A percentile compares a stretch with the other conserved stretches of the same genome.
Evolutionary conservation across 2,888 invertebrate genomes (phyloP).

Genomic region (Tachina lurida): DNA sequence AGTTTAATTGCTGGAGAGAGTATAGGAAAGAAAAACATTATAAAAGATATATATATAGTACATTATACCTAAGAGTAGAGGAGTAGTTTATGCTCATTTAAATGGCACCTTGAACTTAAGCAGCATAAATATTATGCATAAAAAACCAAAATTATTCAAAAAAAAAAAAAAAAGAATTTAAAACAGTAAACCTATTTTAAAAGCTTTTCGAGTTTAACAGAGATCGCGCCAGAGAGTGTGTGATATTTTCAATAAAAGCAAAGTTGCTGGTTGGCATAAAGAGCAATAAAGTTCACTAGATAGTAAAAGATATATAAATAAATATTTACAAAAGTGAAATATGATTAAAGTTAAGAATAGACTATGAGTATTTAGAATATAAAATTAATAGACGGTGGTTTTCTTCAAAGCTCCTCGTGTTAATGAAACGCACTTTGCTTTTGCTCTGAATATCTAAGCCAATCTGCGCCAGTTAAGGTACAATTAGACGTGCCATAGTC

Average conservation of each 20-base stretch:
- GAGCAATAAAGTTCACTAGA: slow-evolving; percentile 70
- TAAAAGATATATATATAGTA: slow-evolving; percentile 49
- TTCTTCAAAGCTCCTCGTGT: slow-evolving; percentile 50
- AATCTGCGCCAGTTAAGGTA: background rate
- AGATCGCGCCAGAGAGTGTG: no score
- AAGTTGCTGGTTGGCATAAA: slow-evolving; percentile 14
- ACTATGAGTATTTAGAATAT: slow-evolving; percentile 67
- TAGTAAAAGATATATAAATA: slow-evolving; percentile 75
- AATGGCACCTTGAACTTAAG: slow-evolving; percentile 67
- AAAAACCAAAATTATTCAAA: slow-evolving; percentile 43
- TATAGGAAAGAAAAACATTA: background rate
- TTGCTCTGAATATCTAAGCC: background rate
- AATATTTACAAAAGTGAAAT: slow-evolving; percentile 80
- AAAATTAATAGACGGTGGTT: slow-evolving; percentile 71
- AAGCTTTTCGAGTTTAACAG: slow-evolving; percentile 9
- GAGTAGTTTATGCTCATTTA: slow-evolving; percentile 45
- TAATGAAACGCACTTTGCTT: slow-evolving; percentile 1
- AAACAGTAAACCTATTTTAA: slow-evolving; percentile 41
- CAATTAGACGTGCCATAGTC: no score
- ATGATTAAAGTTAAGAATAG: slow-evolving; percentile 65
- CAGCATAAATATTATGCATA: slow-evolving; percentile 76
- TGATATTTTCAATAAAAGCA: slow-evolving; percentile 3
- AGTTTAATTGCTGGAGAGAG: background rate
- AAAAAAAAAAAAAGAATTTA: slow-evolving; percentile 7
- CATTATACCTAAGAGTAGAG: slow-evolving; percentile 16